Base-by-base conservation (phyloP, 2,888 invertebrate genomes). In the Eupsilia transversa region DNA sequence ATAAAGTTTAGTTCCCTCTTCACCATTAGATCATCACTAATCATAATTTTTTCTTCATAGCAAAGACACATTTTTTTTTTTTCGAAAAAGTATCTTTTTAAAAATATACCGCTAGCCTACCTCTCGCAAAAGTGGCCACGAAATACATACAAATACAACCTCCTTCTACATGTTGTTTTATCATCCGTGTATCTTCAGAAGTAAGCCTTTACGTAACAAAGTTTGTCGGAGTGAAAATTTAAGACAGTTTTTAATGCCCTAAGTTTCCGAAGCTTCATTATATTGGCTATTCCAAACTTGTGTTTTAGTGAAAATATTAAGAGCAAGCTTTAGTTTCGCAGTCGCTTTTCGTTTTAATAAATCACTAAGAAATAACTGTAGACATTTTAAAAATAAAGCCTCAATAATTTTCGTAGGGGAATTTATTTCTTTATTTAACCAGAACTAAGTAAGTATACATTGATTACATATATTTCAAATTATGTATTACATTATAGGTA, bases 201-300 rank as follows among this genome's bases (percentile, higher is more conserved):
- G 74, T 61, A 67, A 70, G 67, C 70, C 57, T 49, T 73, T 82
- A 82, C 73, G 80, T 73, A 84, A 73, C 63, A 75, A 84, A 78
- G 41, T 78, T 84, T 35, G 4, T 33, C 20, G 30, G 61, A 71
- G 68, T 52, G 72, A 65, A 59, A 61, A 74, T 73, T 78, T 59
- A 57, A 65, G 72, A 60, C 84, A 78, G 60, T 81, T 81, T 83
- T 73, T 81, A 81, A 81, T 75, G 74, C 27, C 4, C 12, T 10
- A 79, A 83, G 84, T 83, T 83, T 79, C 49, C 3, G 12, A 72
- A 65, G 68, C 66, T 70, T 27, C 33, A 27, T 70, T 71, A 46
- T 68, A 60, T n/a, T n/a, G n/a, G n/a, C n/a, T n/a, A n/a, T 72
- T 77, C 33, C 41, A 67, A 81, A 82, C 82, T 82, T 83, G 33